phyloP scores from a whole-genome alignment of 2,888 invertebrate species.

The Ellobium chinense region DNA sequence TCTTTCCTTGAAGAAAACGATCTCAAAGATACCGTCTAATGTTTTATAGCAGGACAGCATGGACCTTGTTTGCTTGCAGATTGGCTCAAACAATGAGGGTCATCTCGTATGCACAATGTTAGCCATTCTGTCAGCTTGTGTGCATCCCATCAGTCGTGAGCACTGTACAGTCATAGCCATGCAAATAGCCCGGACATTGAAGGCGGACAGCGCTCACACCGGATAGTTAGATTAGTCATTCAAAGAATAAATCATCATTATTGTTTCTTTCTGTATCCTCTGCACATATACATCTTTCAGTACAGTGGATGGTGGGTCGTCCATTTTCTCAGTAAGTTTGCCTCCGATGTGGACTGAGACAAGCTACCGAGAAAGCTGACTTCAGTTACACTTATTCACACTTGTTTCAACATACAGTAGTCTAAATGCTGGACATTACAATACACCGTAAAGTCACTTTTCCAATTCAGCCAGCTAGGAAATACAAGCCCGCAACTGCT shows the following conservation, averaged over 20 bases:
- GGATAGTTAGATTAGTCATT: slow-evolving; percentile 13
- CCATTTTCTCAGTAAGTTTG: too few relatives aligned
- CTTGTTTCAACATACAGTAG: too few relatives aligned
- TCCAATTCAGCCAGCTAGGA: too few relatives aligned
- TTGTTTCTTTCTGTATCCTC: too few relatives aligned
- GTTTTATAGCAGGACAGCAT: slow-evolving; percentile 33
- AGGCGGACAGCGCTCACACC: not conserved
- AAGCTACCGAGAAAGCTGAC: too few relatives aligned
- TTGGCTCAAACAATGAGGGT: slow-evolving; percentile 42
- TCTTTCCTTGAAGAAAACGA: slow-evolving; percentile 8
- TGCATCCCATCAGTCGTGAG: slow-evolving; percentile 8
- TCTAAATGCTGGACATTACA: too few relatives aligned
- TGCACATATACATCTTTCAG: too few relatives aligned
- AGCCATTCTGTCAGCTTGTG: not conserved
- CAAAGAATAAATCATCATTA: not conserved
- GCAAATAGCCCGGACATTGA: slow-evolving; percentile 34
- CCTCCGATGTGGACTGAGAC: too few relatives aligned
- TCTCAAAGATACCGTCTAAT: slow-evolving; percentile 19
- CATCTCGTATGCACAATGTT: slow-evolving; percentile 34
- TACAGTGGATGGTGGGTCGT: too few relatives aligned
- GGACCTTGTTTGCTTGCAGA: slow-evolving; percentile 42
- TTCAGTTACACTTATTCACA: too few relatives aligned
- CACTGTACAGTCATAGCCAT: slow-evolving; percentile 1
- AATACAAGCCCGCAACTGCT: too few relatives aligned
- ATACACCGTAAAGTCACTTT: too few relatives aligned